phyloP scores from a whole-genome alignment of 2,113 vertebrate genomes.

The Dolichotis patagonum region DNA sequence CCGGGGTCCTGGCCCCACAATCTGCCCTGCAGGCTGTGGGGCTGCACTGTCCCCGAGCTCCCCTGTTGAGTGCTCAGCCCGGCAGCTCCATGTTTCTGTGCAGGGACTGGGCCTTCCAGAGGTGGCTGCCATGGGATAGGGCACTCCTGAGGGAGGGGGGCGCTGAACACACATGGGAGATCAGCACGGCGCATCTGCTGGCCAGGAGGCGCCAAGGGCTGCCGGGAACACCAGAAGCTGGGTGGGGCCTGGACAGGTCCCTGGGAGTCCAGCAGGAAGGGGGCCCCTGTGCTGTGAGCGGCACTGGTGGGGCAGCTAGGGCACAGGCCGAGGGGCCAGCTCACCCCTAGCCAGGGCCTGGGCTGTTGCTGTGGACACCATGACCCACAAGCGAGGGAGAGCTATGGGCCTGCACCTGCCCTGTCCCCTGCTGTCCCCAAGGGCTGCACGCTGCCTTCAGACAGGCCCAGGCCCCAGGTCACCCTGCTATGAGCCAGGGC shows the following conservation, averaged over 20 bases:
- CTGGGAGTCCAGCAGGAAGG: background rate
- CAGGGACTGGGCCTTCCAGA: background rate
- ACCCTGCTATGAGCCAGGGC: background rate
- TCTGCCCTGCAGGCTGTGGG: accelerated
- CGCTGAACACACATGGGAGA: background rate
- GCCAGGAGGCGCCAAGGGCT: accelerated
- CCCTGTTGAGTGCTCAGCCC: background rate
- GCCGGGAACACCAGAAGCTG: accelerated
- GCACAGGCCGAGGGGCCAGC: background rate
- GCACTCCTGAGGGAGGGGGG: accelerated
- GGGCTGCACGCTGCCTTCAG: accelerated
- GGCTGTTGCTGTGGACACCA: background rate
- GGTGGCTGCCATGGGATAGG: background rate
- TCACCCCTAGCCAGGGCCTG: background rate
- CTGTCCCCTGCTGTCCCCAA: accelerated
- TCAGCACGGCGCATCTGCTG: accelerated
- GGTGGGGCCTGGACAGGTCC: background rate
- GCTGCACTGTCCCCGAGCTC: background rate
- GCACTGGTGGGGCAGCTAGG: background rate
- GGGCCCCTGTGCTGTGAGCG: background rate
- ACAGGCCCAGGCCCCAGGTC: background rate
- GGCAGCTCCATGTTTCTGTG: background rate
- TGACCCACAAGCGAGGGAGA: background rate
- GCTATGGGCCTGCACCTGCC: background rate
- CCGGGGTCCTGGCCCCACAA: background rate